Evolutionary conservation across 2,797 vertebrate genomes (phyloP).

Genomic region (Mico argentatus): DNA sequence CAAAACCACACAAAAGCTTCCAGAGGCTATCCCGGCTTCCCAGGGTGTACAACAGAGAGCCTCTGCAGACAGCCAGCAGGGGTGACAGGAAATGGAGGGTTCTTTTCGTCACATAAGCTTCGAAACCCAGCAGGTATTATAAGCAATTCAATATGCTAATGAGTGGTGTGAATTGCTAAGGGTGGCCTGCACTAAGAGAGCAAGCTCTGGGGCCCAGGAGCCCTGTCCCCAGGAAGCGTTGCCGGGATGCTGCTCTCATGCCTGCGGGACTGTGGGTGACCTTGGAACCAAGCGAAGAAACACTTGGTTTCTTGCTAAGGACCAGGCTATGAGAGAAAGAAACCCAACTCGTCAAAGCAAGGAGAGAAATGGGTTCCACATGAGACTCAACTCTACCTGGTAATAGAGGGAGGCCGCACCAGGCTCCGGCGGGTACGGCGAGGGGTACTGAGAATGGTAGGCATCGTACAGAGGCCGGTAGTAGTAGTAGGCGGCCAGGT

Average conservation of each 20-base stretch:
- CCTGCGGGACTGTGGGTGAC: fast-evolving
- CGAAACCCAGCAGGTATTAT: fast-evolving
- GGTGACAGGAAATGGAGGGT: neutral
- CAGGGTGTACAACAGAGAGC: fast-evolving
- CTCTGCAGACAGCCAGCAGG: neutral
- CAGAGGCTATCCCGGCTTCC: neutral
- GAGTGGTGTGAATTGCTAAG: fast-evolving
- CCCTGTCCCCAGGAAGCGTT: fast-evolving
- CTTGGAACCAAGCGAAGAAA: neutral
- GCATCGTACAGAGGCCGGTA: constrained; percentile 85
- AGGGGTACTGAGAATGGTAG: constrained; percentile 87
- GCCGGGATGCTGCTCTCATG: fast-evolving
- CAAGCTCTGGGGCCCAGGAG: fast-evolving
- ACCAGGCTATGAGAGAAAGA: fast-evolving
- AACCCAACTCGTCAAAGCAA: neutral
- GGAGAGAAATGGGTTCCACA: neutral
- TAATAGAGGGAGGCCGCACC: constrained; percentile 90
- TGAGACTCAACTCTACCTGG: constrained; percentile 84
- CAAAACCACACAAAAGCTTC: neutral
- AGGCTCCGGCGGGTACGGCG: constrained; percentile 88
- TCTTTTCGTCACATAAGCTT: neutral
- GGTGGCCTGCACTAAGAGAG: neutral
- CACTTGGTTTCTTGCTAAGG: neutral
- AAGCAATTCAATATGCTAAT: fast-evolving
- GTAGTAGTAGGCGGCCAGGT: constrained; percentile 83